Percentiles rank a stretch among this genome's conserved stretches.
These are phyloP conservation scores for Pseudomugil gertrudae DNA, from an alignment of 2,797 vertebrate species.

Conservation along the genomic window DNA sequence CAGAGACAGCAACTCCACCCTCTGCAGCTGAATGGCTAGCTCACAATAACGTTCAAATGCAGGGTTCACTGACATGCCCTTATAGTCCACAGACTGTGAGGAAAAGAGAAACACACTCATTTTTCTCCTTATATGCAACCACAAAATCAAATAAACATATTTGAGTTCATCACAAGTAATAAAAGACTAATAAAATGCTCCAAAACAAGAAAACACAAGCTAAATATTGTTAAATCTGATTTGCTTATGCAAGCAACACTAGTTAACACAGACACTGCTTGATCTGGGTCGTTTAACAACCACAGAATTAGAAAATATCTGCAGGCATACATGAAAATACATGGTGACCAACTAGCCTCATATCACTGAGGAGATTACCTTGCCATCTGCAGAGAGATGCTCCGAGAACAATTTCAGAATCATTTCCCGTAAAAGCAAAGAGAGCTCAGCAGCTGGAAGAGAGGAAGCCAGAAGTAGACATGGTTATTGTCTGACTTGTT, in stretches of 20 bases:
- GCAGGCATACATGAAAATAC: neutral
- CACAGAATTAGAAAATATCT: conserved; percentile 3
- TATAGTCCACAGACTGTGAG: conserved; percentile 82
- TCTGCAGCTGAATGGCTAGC: conserved; percentile 83
- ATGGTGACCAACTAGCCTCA: neutral
- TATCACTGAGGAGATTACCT: conserved; percentile 70
- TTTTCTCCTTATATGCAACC: neutral
- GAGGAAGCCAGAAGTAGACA: neutral
- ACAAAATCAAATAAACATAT: neutral
- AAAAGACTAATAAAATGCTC: neutral
- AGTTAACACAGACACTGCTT: neutral
- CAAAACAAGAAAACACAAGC: neutral
- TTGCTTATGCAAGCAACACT: neutral
- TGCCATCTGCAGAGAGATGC: conserved; percentile 85
- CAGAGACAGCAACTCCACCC: conserved; percentile 79
- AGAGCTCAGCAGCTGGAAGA: conserved; percentile 77
- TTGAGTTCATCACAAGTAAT: neutral
- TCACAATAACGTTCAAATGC: conserved; percentile 80
- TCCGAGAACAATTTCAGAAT: conserved; percentile 83
- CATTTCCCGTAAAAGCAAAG: conserved; percentile 80
- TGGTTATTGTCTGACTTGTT: neutral
- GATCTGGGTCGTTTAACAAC: neutral
- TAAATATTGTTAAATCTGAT: neutral
- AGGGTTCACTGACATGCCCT: conserved; percentile 75
- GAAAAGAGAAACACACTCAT: conserved; percentile 3